Evolutionary conservation across 2,888 invertebrate genomes (phyloP), one percentile per base, ranked within the genome.

Genomic region (Alviniconcha strummeri): DNA sequence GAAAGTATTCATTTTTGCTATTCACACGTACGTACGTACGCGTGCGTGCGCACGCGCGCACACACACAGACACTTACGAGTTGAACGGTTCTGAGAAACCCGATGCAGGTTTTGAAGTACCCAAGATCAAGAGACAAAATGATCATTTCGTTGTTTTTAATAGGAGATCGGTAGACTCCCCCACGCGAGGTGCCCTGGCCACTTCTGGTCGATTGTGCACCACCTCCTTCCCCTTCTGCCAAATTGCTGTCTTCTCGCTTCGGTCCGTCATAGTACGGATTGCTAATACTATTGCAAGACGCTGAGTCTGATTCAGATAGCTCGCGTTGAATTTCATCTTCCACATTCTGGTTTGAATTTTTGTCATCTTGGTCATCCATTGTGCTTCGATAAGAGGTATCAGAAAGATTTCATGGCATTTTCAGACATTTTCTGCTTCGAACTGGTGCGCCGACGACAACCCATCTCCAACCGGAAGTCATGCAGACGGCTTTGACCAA

Each of bases 241-340:
- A 55, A 17, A 9, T 56, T n/a, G 52, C 8, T 11, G 6, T 77
- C 82, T 15, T 60, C 71, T 83, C 80, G 81, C 36, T 57, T 83
- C 0, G 87, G 87, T 4, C 87, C 87, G 74, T 87, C 87, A 69
- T 87, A 87, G 77, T 86, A 85, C 13, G 87, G 87, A 79, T 87
- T 87, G 17, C 85, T 82, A 72, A 87, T 86, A 71, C 87, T 87
- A 64, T 83, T 87, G 81, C 86, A 86, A 0, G 87, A 87, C 19
- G 86, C 85, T 11, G 85, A 86, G 69, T 86, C 85, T 6, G 86
- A 85, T 57, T 86, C 84, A 3, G 86, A 85, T 19, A 83, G 75
- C 17, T 83, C 85, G 19, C 81, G 83, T 56, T 75, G 75, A 54
- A 78, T 74, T 69, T 83, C 80, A 54, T 81, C 81, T 54, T 79